phyloP scores from a whole-genome alignment of 2,113 vertebrate species.

The Strix uralensis region DNA sequence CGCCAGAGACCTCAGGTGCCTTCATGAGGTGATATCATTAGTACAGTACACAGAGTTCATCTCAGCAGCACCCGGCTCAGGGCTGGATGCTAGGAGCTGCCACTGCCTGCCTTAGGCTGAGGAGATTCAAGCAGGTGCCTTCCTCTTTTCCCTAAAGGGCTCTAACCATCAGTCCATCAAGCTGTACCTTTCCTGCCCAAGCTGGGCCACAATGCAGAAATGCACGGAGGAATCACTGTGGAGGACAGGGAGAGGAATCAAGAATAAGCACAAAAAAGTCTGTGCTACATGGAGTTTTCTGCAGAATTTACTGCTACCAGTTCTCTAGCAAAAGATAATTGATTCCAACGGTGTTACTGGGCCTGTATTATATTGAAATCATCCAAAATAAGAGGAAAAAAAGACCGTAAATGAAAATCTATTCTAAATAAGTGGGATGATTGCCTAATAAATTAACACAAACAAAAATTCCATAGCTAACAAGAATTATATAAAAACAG shows the following conservation, averaged over 20 bases:
- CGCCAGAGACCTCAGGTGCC: neutral
- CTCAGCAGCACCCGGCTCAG: neutral
- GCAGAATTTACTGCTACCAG: neutral
- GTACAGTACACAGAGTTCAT: neutral
- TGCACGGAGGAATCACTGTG: neutral
- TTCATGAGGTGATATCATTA: neutral
- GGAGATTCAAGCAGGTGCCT: rapidly evolving
- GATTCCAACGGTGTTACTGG: neutral
- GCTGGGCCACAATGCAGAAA: neutral
- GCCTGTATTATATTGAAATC: neutral
- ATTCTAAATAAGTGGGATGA: neutral
- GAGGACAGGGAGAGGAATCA: neutral
- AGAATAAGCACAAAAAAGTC: neutral
- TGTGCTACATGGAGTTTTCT: neutral
- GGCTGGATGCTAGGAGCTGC: neutral
- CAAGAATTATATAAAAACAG: neutral
- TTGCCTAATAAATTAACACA: neutral
- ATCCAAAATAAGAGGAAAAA: neutral
- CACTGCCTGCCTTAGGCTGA: neutral
- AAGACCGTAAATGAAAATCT: neutral
- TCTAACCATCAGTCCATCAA: neutral
- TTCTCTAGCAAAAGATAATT: neutral
- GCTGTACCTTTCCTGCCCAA: neutral
- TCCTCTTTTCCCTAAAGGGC: neutral
- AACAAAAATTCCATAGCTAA: neutral